phyloP scores from a whole-genome alignment of 2,888 invertebrate genomes.

The Troides helena region DNA sequence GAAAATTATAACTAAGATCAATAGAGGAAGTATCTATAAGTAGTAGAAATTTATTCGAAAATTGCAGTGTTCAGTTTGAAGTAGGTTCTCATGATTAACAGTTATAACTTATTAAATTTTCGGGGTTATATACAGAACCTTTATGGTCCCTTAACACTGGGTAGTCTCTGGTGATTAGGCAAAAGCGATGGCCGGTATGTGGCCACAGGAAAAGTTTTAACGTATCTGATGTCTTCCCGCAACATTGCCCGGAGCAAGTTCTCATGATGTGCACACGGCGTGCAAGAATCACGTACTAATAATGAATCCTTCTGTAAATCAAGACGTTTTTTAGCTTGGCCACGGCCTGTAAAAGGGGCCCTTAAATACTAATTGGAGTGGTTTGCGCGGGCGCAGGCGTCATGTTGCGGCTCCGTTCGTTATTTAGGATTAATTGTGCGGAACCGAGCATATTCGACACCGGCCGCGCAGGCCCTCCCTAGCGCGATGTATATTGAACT shows the following conservation, averaged over 20 bases:
- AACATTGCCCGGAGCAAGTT: not conserved
- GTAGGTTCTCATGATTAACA: too few relatives aligned
- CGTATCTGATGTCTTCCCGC: too few relatives aligned
- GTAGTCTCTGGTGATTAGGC: too few relatives aligned
- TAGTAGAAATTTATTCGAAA: too few relatives aligned
- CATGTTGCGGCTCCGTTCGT: conserved; percentile 69
- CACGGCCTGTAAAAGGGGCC: conserved; percentile 7
- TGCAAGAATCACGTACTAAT: not conserved
- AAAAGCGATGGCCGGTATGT: too few relatives aligned
- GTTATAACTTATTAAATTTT: too few relatives aligned
- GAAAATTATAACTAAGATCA: too few relatives aligned
- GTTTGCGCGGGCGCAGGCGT: conserved; percentile 57
- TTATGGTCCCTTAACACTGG: too few relatives aligned
- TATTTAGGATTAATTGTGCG: conserved; percentile 76
- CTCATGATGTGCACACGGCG: not conserved
- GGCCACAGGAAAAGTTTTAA: too few relatives aligned
- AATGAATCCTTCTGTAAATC: not conserved
- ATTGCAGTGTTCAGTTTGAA: too few relatives aligned
- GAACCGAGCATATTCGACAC: conserved; percentile 74
- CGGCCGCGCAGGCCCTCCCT: conserved; percentile 49
- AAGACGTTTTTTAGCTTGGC: not conserved
- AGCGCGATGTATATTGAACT: conserved; percentile 14
- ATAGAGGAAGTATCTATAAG: too few relatives aligned
- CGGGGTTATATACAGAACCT: too few relatives aligned
- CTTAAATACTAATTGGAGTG: conserved; percentile 62